Evolutionary conservation across 1,140 invertebrate genomes (phyloP), one percentile per base, ranked within the genome.

Genomic region (Drosophila ohnishii): DNA sequence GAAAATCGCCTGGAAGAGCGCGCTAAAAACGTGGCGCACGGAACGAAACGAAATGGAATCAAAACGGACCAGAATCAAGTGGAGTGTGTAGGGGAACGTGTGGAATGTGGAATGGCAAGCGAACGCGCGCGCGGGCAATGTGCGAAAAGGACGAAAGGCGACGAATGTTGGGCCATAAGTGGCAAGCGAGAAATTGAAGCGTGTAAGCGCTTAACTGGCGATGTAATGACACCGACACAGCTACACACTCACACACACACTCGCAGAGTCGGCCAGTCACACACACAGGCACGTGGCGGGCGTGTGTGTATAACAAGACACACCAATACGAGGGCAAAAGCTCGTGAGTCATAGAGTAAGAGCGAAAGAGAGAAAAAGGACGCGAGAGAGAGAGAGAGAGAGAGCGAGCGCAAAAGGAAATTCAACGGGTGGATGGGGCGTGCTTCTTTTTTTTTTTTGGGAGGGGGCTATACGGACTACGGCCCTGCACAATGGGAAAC

Each of bases 131-230:
- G 48, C 48, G 48, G 48, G 48, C 30, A 34, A 32, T 34, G 48
- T 37, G 39, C 44, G 51, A 63, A 60, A 48, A 59, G 53, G 61
- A 66, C 51, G 73, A 76, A 64, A 76, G 73, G 75, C 74, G 67
- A 74, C 66, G 71, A 86, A 87, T 87, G 69, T 77, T 62, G 83
- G 75, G 62, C 64, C 71, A 67, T 80, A 84, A 75, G 77, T 82
- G 74, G 78, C 73, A 80, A 71, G 80, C 76, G 73, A 87, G 80
- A 88, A 87, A 88, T 83, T 87, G 76, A 87, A 87, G 83, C 83
- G 83, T 87, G 83, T 87, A 83, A 88, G 83, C 83, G 79, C 82
- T 87, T 87, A 86, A 86, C 82, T 75, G 79, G 66, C 84, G 76
- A 83, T 87, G 84, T 87, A 87, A 71, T 82, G 57, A 69, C 75